Conservation (phyloP, 2,113 vertebrate genomes). For the Cardinalis cardinalis region DNA sequence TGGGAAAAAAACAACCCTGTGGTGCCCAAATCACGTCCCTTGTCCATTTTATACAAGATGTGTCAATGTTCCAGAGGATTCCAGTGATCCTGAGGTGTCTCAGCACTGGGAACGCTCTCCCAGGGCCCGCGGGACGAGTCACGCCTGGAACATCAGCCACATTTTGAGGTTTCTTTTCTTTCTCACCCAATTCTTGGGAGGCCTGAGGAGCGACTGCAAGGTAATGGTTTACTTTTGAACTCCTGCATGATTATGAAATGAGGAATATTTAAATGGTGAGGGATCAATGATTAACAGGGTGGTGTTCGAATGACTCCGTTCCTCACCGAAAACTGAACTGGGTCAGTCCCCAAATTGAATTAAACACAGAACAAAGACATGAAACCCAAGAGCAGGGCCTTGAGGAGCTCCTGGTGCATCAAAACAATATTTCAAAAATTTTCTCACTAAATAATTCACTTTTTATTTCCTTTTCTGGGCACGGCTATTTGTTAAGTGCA, state of each 20-base stretch:
- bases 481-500: not conserved
- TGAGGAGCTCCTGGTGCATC: not conserved
- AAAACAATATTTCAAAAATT: not conserved
- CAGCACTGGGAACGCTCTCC: not conserved
- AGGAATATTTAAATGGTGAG: not conserved
- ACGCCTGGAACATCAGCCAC: accelerated
- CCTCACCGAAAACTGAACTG: not conserved
- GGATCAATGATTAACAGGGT: slow-evolving; percentile 17
- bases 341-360: not conserved
- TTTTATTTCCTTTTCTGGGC: not conserved
- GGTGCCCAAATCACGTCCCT: not conserved
- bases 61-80: not conserved
- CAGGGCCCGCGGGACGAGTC: not conserved
- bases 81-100: not conserved
- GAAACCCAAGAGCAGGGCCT: not conserved
- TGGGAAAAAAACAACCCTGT: too few species aligned
- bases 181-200: not conserved
- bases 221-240: slow-evolving; percentile 20
- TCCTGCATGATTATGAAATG: not conserved
- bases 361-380: not conserved
- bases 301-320: not conserved
- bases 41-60: too few species aligned
- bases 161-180: not conserved
- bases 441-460: not conserved
- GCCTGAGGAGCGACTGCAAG: not conserved